Evolutionary conservation across 1,140 invertebrate species (phyloP).

Genomic region (Oreohelix idahoensis): DNA sequence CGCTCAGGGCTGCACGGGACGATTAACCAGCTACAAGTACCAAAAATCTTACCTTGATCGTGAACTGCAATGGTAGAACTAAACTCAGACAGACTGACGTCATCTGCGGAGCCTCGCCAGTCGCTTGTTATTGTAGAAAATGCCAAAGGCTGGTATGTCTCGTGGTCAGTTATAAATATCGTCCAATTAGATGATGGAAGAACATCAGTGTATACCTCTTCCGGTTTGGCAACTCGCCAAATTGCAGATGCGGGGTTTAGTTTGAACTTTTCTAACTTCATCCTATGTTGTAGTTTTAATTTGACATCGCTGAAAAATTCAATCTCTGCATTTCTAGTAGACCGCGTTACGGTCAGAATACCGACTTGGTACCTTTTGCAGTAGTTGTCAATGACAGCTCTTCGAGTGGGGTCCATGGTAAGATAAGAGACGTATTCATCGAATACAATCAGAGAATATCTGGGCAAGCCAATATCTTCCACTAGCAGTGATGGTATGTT

Average conservation of each 20-base stretch:
- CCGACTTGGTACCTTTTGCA: constrained; percentile 95
- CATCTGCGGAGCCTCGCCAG: constrained; percentile 49
- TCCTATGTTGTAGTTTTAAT: constrained; percentile 92
- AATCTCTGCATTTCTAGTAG: constrained; percentile 84
- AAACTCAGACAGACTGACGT: constrained; percentile 22
- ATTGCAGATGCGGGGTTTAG: constrained; percentile 91
- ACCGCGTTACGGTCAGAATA: constrained; percentile 93
- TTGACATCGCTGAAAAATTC: constrained; percentile 83
- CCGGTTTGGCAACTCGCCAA: constrained; percentile 88
- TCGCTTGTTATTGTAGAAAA: constrained; percentile 79
- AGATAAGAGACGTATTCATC: constrained; percentile 96
- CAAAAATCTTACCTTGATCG: constrained; percentile 25
- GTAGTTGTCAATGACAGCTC: constrained; percentile 95
- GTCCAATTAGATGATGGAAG: constrained; percentile 90
- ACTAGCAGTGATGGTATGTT: constrained; percentile 74
- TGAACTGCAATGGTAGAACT: constrained; percentile 25
- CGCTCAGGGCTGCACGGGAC: not conserved
- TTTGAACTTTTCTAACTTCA: constrained; percentile 89
- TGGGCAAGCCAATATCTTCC: constrained; percentile 93
- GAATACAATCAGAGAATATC: constrained; percentile 94
- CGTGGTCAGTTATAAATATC: constrained; percentile 92
- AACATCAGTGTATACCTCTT: constrained; percentile 88
- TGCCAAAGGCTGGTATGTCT: constrained; percentile 91
- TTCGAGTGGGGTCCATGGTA: constrained; percentile 97
- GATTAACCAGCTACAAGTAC: too few relatives aligned